Base-by-base conservation (phyloP, 2,797 vertebrate genomes). In the Otolemur crassicaudatus region DNA sequence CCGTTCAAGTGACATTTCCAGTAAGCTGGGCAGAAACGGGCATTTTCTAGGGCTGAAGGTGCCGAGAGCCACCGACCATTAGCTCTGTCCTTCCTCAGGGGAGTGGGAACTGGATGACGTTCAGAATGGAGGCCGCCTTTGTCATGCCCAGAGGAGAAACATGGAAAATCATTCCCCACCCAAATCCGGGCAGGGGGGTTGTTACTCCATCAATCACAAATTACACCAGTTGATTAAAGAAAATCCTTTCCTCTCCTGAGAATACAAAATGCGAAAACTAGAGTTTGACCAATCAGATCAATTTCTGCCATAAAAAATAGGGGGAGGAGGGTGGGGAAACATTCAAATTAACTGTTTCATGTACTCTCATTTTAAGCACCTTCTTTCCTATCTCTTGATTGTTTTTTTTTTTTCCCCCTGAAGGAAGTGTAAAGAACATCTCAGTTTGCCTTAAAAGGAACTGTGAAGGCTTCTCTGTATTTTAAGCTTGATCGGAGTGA, bases 401-500 rank as follows among this genome's bases (percentile, higher is more conserved):
- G 93, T 94, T 97, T 97, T 61, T 95, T 92, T 94, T 97, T 97
- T 61, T 95, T 92, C 27, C 11, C 97, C 90, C 97, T 97, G 97
- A 97, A 97, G 96, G 96, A 98, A 98, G 96, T 96, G 93, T 97
- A 96, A 65, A 98, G 98, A 97, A 94, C 84, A 97, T 97, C 97
- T 99, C 97, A 98, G 98, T 98, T 98, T 99, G 98, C 99, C 98
- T 99, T 99, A 99, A 93, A 93, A 98, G 98, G 98, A 98, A 98
- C 97, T 98, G 95, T 97, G 97, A 98, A 97, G 98, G 98, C 98
- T 97, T 98, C 98, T 99, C 98, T 97, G 98, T 98, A 98, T 98
- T 97, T 97, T 97, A 97, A 98, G 98, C 98, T 98, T 98, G 97
- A 97, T 97, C 98, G 98, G 98, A 98, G 96, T 98, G 97, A 98